Evolutionary conservation across 2,113 vertebrate species (phyloP).

Genomic region (Miniopterus natalensis): DNA sequence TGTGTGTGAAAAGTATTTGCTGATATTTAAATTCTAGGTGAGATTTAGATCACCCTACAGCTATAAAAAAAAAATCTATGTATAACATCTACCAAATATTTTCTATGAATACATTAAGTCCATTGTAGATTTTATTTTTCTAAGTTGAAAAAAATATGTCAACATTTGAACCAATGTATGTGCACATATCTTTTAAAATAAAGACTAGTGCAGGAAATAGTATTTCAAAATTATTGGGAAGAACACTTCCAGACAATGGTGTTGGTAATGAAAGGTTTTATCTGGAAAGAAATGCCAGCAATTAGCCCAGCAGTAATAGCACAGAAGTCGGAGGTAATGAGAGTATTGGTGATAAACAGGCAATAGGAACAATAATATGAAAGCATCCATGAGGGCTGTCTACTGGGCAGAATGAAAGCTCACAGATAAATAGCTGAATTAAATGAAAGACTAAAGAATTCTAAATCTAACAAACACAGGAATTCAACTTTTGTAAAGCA

Average conservation of each 20-base stretch:
- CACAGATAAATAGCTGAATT: neutral
- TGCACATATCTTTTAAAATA: neutral
- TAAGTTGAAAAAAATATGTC: neutral
- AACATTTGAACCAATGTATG: neutral
- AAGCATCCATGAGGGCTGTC: accelerated
- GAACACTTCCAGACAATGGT: constrained; percentile 47
- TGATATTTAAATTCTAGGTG: neutral
- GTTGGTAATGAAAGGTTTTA: constrained; percentile 37
- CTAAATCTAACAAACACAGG: neutral
- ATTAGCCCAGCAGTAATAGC: constrained; percentile 17
- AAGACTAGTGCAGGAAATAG: neutral
- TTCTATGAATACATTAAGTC: neutral
- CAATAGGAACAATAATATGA: neutral
- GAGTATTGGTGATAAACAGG: neutral
- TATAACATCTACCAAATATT: neutral
- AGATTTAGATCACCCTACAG: neutral
- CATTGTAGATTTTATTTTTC: neutral
- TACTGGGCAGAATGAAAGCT: accelerated
- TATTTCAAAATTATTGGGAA: constrained; percentile 43
- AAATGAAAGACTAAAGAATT: neutral
- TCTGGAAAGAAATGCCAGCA: constrained; percentile 49
- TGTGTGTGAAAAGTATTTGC: neutral
- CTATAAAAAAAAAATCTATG: neutral
- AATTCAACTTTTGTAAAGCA: neutral
- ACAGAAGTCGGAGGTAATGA: neutral